Evolutionary conservation across 2,888 invertebrate species (phyloP).

Genomic region (Philereme transversata): DNA sequence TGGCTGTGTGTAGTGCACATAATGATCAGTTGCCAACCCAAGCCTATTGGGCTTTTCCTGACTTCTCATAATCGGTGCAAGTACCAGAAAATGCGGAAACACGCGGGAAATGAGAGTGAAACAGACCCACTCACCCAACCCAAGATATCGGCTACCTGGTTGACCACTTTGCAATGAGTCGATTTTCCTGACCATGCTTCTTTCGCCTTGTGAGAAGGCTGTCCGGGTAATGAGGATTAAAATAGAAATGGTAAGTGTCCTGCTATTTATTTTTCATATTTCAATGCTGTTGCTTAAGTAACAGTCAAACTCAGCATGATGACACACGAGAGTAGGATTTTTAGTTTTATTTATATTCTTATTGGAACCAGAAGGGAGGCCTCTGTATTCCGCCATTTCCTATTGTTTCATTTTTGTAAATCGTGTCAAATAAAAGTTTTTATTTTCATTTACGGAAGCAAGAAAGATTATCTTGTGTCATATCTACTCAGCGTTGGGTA

Average conservation of each 20-base stretch:
- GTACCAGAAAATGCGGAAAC: constrained; percentile 60
- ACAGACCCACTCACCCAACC: constrained; percentile 47
- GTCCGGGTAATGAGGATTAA: constrained; percentile 31
- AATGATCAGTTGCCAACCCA: constrained; percentile 50
- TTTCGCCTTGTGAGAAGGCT: constrained; percentile 42
- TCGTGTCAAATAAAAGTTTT: too few relatives aligned
- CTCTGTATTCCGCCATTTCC: too few relatives aligned
- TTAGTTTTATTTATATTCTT: too few relatives aligned
- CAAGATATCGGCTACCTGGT: constrained; percentile 35
- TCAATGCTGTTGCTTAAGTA: too few relatives aligned
- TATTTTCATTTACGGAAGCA: too few relatives aligned
- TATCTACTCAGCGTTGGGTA: too few relatives aligned
- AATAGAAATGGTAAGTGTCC: constrained; percentile 11
- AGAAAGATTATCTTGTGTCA: too few relatives aligned
- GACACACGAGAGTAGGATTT: too few relatives aligned
- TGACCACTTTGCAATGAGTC: constrained; percentile 45
- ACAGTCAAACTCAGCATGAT: too few relatives aligned
- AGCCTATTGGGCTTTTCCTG: constrained; percentile 54
- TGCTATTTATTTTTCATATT: too few relatives aligned
- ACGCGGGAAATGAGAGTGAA: constrained; percentile 58
- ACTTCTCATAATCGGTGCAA: constrained; percentile 51
- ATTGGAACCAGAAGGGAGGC: too few relatives aligned
- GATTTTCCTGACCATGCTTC: constrained; percentile 49
- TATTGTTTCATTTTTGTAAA: too few relatives aligned
- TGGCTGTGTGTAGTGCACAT: constrained; percentile 33